These are phyloP conservation scores for Perithous albicinctus DNA, from an alignment of 2,888 invertebrate species.

Conservation along the genomic window DNA sequence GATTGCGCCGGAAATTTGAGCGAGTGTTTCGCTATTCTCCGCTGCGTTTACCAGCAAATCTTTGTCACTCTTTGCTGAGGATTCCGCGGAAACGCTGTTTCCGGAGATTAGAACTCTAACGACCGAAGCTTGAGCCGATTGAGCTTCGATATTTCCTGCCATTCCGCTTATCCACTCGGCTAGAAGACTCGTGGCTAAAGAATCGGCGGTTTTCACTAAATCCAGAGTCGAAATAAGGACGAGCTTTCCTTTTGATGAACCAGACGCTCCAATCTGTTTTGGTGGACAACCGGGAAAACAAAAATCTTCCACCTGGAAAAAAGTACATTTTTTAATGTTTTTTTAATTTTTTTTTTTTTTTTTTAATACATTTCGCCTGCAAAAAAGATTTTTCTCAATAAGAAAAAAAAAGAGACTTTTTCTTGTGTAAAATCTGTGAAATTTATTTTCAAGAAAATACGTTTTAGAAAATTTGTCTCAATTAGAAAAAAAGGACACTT, in stretches of 20 bases:
- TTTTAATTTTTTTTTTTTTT: no score
- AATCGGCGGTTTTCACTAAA: constrained; percentile 88
- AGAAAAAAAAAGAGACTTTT: no score
- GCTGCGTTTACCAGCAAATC: constrained; percentile 63
- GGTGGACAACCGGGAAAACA: constrained; percentile 90
- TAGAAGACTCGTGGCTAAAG: constrained; percentile 90
- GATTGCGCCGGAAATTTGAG: constrained; percentile 71
- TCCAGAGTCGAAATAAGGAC: constrained; percentile 91
- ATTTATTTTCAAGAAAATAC: no score
- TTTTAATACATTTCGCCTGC: no score
- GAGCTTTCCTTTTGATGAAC: constrained; percentile 75
- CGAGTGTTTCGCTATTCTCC: constrained; percentile 69
- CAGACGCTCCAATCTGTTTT: constrained; percentile 55
- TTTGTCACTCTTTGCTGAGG: constrained; percentile 48
- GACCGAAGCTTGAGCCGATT: constrained; percentile 88
- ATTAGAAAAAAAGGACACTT: no score
- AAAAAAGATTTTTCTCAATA: no score
- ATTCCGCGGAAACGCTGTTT: constrained; percentile 70
- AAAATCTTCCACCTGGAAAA: constrained; percentile 91
- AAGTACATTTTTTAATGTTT: no score
- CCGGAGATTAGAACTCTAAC: constrained; percentile 94
- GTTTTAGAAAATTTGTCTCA: no score
- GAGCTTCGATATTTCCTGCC: constrained; percentile 88
- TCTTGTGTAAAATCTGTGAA: no score
- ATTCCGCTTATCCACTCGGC: constrained; percentile 93